Evolutionary conservation across 2,888 invertebrate species (phyloP), one percentile per base, ranked within the genome.

Genomic region (Acleris literana): DNA sequence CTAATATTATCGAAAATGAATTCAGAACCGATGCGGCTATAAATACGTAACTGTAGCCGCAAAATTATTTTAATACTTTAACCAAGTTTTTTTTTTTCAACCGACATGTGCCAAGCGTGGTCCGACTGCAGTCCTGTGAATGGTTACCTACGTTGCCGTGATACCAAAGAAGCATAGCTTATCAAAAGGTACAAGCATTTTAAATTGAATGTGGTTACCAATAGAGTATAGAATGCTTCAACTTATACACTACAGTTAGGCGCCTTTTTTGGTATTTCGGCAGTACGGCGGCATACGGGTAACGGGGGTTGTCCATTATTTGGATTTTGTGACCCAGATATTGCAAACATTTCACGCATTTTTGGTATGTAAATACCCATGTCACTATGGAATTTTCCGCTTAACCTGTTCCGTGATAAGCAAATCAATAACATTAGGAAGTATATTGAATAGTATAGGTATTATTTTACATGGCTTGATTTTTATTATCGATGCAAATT

Each of bases 291-390:
- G 9, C 16, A 18, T 29, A 29, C 29, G 51, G 51, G 51, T 39
- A 59, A 51, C 16, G 33, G 18, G 16, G 51, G 39, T 11, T 29
- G 43, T 44, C 33, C 13, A 17, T 13, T 60, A 29, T 59, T 59
- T 49, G 16, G 43, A 60, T 43, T 52, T 25, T 52, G 52, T 60
- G 43, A 44, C 52, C 25, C 13, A 25, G 25, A 44, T 44, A 60
- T 60, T 25, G 25, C 4, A 13, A 20, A 59, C 39, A 18, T 51
- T 56, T 44, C 16, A 44, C 22, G 22, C 44, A 44, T n/a, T 56
- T 56, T 44, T 56, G n/a, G 43, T 56, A 56, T 22, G n/a, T 5
- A 22, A 43, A 55, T 22, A 22, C n/a, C 44, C 44, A 25, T 56
- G 43, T 55, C 55, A 55, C 20, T 43, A 11, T 18, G 17, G 13